A percentile compares a stretch with the other conserved stretches of the same genome.
phyloP scores from a whole-genome alignment of 2,797 vertebrate genomes.

The Pseudochirops corinnae region DNA sequence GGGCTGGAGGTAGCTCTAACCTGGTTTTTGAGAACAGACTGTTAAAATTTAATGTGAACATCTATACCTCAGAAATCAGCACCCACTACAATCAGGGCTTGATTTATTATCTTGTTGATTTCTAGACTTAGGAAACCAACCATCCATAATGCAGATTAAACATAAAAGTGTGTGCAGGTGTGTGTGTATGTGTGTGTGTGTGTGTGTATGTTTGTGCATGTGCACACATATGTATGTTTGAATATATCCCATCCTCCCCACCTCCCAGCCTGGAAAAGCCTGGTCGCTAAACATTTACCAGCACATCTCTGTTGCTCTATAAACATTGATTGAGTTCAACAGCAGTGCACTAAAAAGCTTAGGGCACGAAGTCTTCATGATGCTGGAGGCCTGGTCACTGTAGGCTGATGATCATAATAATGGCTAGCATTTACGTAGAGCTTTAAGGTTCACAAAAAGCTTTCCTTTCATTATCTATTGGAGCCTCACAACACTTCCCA shows the following conservation, averaged over 20 bases:
- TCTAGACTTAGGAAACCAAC: neutral
- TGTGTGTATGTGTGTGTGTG: no score
- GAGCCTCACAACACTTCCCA: neutral
- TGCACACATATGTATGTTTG: rapidly evolving
- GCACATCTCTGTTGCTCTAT: neutral
- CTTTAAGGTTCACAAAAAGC: neutral
- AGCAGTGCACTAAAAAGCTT: neutral
- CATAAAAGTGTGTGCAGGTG: neutral
- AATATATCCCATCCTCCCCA: neutral
- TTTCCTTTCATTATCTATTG: neutral
- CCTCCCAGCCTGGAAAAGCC: neutral
- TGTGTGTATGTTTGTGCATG: no score
- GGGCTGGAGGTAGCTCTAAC: neutral
- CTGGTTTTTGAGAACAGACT: neutral
- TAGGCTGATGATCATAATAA: neutral
- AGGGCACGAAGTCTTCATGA: neutral
- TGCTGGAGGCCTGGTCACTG: neutral
- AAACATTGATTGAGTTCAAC: neutral
- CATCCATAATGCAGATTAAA: neutral
- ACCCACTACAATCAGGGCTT: neutral
- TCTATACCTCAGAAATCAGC: neutral
- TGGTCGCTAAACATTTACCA: neutral
- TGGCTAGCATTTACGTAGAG: neutral
- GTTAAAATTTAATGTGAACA: neutral
- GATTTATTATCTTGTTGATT: neutral